Base-by-base conservation (phyloP, 2,888 invertebrate genomes). In the Mechanitis messenoides region DNA sequence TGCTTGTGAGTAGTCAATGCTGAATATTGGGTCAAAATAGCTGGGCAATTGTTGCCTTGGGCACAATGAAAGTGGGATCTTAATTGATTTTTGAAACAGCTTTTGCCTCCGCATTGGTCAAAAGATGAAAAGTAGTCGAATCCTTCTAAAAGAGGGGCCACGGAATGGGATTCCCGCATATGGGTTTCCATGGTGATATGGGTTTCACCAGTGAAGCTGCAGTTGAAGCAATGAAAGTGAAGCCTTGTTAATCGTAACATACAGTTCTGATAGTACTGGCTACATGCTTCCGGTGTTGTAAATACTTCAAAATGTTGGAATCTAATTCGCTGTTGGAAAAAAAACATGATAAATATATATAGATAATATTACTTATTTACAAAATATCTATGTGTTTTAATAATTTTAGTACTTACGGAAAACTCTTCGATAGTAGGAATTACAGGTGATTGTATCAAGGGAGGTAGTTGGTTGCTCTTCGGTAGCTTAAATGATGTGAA, bases 401-500 rank as follows among this genome's bases (percentile, higher is more conserved):
- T 33, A 9, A 31, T 45, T 31, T 45, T 38, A 42, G 31, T 46
- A 61, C 86, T 84, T 80, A 90, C 91, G 61, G 90, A 87, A 69
- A 90, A 90, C 69, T 91, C 91, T 69, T 91, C 91, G 57, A 87
- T 69, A 3, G 85, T 84, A n/a, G 83, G 71, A 47, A 88, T 85
- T 5, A 83, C 84, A 2, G 90, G 88, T 31, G 90, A 79, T 47
- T 80, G 87, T 55, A 84, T 79, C 12, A 84, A 71, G 12, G 86
- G 83, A 47, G 89, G 84, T 63, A 88, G 69, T 71, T 91, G 91
- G 64, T 87, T 91, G 71, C 85, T 85, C 85, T 96, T 97, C 28
- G 97, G 97, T 66, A 97, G 90, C 80, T 97, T 97, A 81, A 97
- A 97, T 71, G 96, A 97, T 28, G 97, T 97, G 80, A 97, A 97